A percentile compares a stretch with the other conserved stretches of the same genome.
Conservation (phyloP, 1,140 invertebrate species). For the Procambarus virginalis region DNA sequence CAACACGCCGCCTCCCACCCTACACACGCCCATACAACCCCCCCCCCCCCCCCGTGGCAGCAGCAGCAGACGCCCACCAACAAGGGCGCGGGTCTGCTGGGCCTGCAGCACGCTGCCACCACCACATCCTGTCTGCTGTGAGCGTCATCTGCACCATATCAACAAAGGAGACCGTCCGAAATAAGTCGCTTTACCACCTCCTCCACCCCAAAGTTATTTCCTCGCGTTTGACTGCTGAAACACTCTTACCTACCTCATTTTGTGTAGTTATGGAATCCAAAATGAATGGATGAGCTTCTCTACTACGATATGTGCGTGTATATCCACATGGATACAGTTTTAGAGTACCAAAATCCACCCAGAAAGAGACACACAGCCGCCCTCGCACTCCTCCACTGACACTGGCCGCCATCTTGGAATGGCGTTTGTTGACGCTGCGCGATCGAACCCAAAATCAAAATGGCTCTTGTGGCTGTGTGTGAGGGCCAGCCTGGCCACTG, state of each 20-base stretch:
- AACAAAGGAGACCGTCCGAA: conserved; percentile 38
- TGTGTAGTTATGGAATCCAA: conserved; percentile 38
- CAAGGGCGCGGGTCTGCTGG: neutral
- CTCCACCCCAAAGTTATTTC: conserved; percentile 16
- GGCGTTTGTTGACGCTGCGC: conserved; percentile 37
- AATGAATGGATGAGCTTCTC: conserved; percentile 41
- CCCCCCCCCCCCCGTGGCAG: neutral
- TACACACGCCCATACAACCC: neutral
- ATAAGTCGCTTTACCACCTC: conserved; percentile 11
- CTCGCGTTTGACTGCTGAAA: conserved; percentile 4
- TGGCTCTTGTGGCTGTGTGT: neutral
- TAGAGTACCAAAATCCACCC: conserved; percentile 37
- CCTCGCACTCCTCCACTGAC: conserved; percentile 31
- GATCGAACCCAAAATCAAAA: conserved; percentile 37
- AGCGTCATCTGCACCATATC: conserved; percentile 29
- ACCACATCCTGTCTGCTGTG: neutral
- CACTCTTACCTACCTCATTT: conserved; percentile 35
- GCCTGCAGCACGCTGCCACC: neutral
- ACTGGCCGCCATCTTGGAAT: conserved; percentile 38
- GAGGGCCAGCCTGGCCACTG: no score
- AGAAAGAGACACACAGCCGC: conserved; percentile 20
- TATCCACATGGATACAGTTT: conserved; percentile 36
- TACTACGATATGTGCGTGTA: conserved; percentile 41
- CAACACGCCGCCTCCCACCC: neutral
- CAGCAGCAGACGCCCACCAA: neutral